phyloP scores from a whole-genome alignment of 2,888 invertebrate genomes.

The Gymnosoma rotundatum region DNA sequence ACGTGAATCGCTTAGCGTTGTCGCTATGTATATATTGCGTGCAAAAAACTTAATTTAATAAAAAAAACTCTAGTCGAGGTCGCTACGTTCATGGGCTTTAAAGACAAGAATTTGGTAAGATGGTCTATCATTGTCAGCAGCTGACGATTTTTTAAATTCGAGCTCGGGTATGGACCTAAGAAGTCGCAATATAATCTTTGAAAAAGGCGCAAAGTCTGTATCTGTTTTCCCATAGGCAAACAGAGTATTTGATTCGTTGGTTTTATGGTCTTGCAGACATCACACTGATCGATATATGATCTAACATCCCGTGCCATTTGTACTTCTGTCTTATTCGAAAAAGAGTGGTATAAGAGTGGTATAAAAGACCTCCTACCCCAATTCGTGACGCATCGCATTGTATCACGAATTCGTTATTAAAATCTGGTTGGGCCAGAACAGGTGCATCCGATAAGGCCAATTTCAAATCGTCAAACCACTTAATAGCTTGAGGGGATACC shows the following conservation, averaged over 20 bases:
- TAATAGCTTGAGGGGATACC: not conserved
- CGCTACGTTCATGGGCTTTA: conserved; percentile 28
- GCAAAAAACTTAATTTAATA: too few species aligned
- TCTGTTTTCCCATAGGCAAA: conserved; percentile 28
- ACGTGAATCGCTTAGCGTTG: too few species aligned
- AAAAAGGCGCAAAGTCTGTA: conserved; percentile 1
- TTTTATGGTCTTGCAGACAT: too few species aligned
- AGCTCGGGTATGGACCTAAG: conserved; percentile 28
- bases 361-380: too few species aligned
- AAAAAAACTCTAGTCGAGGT: conserved; percentile 23
- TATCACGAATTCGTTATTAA: too few species aligned
- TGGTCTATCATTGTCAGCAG: conserved; percentile 18
- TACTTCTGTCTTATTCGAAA: conserved; percentile 29
- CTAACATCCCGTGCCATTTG: too few species aligned
- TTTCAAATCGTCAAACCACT: not conserved
- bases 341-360: too few species aligned
- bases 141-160: conserved; percentile 10
- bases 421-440: not conserved
- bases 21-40: too few species aligned
- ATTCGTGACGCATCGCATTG: too few species aligned
- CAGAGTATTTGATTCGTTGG: too few species aligned
- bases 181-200: too few species aligned
- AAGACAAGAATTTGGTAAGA: conserved; percentile 28
- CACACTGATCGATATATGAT: too few species aligned
- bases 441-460: not conserved